phyloP scores from a whole-genome alignment of 2,888 invertebrate genomes.

The Drosophila falleni region DNA sequence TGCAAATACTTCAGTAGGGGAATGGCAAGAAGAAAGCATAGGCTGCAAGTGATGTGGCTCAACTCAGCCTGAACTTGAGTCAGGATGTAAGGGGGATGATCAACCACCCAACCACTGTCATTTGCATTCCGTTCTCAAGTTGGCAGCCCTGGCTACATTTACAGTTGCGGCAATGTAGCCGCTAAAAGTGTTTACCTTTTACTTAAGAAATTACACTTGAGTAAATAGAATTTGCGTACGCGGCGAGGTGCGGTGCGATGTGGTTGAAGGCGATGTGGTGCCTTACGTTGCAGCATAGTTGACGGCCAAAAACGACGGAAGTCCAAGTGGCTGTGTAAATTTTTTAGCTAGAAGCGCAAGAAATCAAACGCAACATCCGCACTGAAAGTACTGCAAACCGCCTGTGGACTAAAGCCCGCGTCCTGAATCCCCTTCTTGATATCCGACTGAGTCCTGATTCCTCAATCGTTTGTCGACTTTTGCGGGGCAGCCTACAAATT shows the following conservation, averaged over 20 bases:
- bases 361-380: conserved; percentile 67
- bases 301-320: conserved; percentile 38
- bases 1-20: conserved; percentile 55
- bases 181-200: conserved; percentile 84
- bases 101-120: conserved; percentile 38
- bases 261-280: too few relatives aligned
- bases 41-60: conserved; percentile 39
- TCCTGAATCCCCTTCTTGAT: background rate
- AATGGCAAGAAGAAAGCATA: conserved; percentile 25
- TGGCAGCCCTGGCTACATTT: conserved; percentile 52
- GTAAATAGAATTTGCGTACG: conserved; percentile 80
- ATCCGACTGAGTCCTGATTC: background rate
- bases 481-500: conserved; percentile 60
- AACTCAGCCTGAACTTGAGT: background rate
- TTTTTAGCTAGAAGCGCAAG: conserved; percentile 52
- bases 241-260: conserved; percentile 25
- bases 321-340: conserved; percentile 71
- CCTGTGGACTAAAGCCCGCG: background rate
- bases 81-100: too few relatives aligned
- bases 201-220: conserved; percentile 84
- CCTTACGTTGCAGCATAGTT: background rate
- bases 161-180: conserved; percentile 51
- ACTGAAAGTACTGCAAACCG: conserved; percentile 19
- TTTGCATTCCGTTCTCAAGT: conserved; percentile 50
- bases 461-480: conserved; percentile 14